Percentiles rank a stretch among this genome's conserved stretches.
Evolutionary conservation across 2,888 invertebrate species (phyloP).

Genomic region (Coremacera marginata): DNA sequence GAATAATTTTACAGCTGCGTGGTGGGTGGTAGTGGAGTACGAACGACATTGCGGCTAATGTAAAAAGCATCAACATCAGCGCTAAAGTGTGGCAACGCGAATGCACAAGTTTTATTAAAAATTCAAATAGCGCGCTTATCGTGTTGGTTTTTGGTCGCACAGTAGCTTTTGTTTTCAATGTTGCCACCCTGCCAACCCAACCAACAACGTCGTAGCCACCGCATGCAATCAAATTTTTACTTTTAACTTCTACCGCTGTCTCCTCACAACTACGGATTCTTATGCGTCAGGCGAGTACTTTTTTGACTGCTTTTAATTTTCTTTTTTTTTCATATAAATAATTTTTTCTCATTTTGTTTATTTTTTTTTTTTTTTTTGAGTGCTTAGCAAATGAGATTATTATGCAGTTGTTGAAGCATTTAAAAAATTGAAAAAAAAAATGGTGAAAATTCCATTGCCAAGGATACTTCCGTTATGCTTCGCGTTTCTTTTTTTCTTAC

Average conservation of each 20-base stretch:
- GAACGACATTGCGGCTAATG: neutral
- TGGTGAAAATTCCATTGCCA: slow-evolving; percentile 29
- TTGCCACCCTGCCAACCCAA: neutral
- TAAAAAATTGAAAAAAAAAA: neutral
- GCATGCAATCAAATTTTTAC: slow-evolving; percentile 22
- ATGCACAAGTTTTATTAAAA: slow-evolving; percentile 44
- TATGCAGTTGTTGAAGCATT: slow-evolving; percentile 12
- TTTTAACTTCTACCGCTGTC: slow-evolving; percentile 1
- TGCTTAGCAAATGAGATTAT: slow-evolving; percentile 32
- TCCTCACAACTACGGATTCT: no score
- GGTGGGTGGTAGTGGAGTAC: neutral
- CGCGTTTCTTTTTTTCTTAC: neutral
- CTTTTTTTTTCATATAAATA: no score
- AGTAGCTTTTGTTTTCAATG: slow-evolving; percentile 20
- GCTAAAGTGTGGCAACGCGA: slow-evolving; percentile 25
- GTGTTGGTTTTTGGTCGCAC: slow-evolving; percentile 21
- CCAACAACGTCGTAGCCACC: neutral
- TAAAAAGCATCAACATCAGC: neutral
- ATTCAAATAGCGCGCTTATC: slow-evolving; percentile 47
- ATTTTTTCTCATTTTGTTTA: neutral
- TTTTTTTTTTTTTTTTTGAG: neutral
- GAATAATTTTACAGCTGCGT: slow-evolving; percentile 47
- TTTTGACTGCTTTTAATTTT: no score
- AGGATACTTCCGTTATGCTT: slow-evolving; percentile 11
- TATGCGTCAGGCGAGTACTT: no score